A percentile compares a stretch with the other conserved stretches of the same genome.
Evolutionary conservation across 2,113 vertebrate genomes (phyloP).

Genomic region (Hemicordylus capensis): DNA sequence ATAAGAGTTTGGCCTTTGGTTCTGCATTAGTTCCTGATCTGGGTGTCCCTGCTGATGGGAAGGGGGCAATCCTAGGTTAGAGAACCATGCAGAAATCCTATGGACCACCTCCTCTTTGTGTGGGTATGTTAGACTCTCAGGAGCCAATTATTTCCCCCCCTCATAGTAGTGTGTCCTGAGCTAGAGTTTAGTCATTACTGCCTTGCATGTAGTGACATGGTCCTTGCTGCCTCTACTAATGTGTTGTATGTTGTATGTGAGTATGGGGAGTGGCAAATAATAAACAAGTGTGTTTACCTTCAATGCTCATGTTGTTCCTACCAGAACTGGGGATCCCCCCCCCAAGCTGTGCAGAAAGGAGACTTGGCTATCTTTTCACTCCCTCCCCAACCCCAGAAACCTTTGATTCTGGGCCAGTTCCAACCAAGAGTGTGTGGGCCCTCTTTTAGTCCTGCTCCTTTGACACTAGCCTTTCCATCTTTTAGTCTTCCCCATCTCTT

Average conservation of each 20-base stretch:
- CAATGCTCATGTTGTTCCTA: background rate
- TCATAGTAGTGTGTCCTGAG: too few species aligned
- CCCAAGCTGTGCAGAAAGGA: background rate
- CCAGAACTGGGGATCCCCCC: too few species aligned
- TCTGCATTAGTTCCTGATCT: background rate
- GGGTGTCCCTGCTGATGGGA: background rate
- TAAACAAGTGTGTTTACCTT: background rate
- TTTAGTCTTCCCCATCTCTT: too few species aligned
- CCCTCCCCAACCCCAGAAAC: background rate
- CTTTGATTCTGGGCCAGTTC: too few species aligned
- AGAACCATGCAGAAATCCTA: background rate
- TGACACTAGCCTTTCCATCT: too few species aligned
- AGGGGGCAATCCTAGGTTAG: background rate
- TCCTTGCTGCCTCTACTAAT: too few species aligned
- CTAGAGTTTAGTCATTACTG: too few species aligned
- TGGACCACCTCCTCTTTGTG: too few species aligned
- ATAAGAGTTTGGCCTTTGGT: background rate
- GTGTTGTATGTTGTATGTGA: background rate
- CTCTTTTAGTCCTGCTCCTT: too few species aligned
- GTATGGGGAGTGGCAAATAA: background rate
- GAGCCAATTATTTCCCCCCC: background rate
- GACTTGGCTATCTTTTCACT: background rate
- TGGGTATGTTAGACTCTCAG: background rate
- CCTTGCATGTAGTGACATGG: background rate
- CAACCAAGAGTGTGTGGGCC: too few species aligned